Percentiles rank a stretch among this genome's conserved stretches.
Conservation (phyloP, 2,888 invertebrate genomes). For the Xylota segnis region DNA sequence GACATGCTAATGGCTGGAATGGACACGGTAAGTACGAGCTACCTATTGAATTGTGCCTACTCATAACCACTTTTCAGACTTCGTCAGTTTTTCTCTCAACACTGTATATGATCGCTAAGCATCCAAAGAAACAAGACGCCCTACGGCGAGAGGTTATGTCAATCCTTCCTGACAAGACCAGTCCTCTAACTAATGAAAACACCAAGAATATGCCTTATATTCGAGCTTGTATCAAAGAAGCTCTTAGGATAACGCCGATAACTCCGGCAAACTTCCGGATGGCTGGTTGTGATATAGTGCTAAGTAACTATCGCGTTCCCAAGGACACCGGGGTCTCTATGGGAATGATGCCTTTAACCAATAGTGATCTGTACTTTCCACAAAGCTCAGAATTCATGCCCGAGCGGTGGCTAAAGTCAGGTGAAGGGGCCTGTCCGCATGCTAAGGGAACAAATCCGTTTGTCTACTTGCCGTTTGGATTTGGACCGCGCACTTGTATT, state of each 20-base stretch:
- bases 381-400: conserved; percentile 88
- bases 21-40: conserved; percentile 87
- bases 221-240: conserved; percentile 91
- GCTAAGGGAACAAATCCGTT: conserved; percentile 80
- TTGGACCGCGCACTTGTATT: conserved; percentile 89
- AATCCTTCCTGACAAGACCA: conserved; percentile 82
- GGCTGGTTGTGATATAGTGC: conserved; percentile 86
- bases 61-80: conserved; percentile 81
- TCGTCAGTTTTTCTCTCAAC: conserved; percentile 80
- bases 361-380: conserved; percentile 88
- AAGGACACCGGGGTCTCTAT: conserved; percentile 90
- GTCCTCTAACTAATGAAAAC: conserved; percentile 84
- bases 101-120: conserved; percentile 85
- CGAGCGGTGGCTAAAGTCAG: conserved; percentile 89
- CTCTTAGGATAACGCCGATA: conserved; percentile 87
- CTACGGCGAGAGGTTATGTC: conserved; percentile 86
- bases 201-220: conserved; percentile 87
- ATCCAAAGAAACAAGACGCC: conserved; percentile 88
- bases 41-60: not conserved
- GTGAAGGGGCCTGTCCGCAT: conserved; percentile 78
- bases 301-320: conserved; percentile 88
- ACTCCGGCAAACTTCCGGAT: conserved; percentile 87
- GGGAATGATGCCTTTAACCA: conserved; percentile 87
- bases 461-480: conserved; percentile 88
- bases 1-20: conserved; percentile 90